Evolutionary conservation across 2,888 invertebrate genomes (phyloP).

Genomic region (Tribolium freemani): DNA sequence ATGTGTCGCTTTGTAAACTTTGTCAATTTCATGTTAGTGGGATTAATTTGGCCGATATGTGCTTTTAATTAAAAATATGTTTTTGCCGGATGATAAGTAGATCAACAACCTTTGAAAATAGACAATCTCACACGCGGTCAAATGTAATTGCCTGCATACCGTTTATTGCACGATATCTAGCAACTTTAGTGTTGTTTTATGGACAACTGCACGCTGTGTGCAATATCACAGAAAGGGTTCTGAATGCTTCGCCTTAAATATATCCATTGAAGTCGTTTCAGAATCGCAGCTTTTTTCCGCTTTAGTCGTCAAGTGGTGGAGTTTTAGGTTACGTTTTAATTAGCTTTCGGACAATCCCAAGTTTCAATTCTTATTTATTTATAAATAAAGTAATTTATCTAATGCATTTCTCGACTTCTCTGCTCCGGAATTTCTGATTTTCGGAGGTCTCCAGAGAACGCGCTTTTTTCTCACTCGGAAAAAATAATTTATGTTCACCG

Average conservation of each 20-base stretch:
- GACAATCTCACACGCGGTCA: slow-evolving; percentile 31
- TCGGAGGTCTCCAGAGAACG: neutral
- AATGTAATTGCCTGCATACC: slow-evolving; percentile 32
- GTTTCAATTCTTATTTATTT: neutral
- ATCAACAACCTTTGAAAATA: slow-evolving; percentile 32
- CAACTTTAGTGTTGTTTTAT: slow-evolving; percentile 28
- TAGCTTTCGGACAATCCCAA: slow-evolving; percentile 11
- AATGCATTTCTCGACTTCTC: neutral
- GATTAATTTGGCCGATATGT: too few relatives aligned
- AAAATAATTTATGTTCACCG: too few relatives aligned
- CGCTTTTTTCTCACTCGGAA: too few relatives aligned
- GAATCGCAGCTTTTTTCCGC: slow-evolving; percentile 6
- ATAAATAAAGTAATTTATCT: neutral
- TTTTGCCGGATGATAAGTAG: slow-evolving; percentile 18
- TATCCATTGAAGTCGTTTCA: slow-evolving; percentile 24
- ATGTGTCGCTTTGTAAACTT: neutral
- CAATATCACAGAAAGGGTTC: slow-evolving; percentile 22
- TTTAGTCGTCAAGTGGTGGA: neutral
- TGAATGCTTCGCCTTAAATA: slow-evolving; percentile 14
- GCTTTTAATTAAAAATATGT: too few relatives aligned
- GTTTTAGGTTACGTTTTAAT: slow-evolving; percentile 26
- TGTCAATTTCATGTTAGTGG: neutral
- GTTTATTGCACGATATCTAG: slow-evolving; percentile 21
- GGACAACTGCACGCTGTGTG: slow-evolving; percentile 24
- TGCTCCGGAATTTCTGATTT: neutral